Evolutionary conservation across 2,888 invertebrate species (phyloP).

Genomic region (Eristalinus aeneus): DNA sequence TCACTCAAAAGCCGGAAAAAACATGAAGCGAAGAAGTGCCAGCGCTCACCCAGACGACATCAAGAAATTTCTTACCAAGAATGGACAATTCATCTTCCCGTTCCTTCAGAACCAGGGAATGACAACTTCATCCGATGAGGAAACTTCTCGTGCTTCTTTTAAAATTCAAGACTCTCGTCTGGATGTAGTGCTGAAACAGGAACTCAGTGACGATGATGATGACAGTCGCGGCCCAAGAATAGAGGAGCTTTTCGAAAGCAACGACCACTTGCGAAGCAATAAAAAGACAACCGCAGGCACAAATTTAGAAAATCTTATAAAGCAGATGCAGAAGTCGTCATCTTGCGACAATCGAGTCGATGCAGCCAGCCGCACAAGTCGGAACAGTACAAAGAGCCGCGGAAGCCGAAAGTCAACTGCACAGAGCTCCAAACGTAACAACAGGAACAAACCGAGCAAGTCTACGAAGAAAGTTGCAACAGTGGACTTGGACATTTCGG

Average conservation of each 20-base stretch:
- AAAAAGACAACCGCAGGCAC: constrained; percentile 73
- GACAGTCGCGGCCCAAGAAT: constrained; percentile 73
- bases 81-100: constrained; percentile 79
- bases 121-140: constrained; percentile 80
- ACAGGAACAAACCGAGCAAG: constrained; percentile 64
- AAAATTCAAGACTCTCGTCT: constrained; percentile 80
- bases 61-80: constrained; percentile 77
- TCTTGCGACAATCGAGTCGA: constrained; percentile 62
- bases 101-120: constrained; percentile 80
- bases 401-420: constrained; percentile 78
- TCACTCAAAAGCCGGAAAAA: constrained; percentile 74
- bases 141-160: constrained; percentile 79
- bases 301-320: constrained; percentile 76
- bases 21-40: constrained; percentile 76
- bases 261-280: constrained; percentile 69
- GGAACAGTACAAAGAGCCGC: constrained; percentile 76
- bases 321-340: constrained; percentile 75
- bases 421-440: constrained; percentile 48
- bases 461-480: constrained; percentile 69
- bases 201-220: constrained; percentile 75
- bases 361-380: constrained; percentile 72
- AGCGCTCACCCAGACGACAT: constrained; percentile 78
- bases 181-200: constrained; percentile 78
- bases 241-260: constrained; percentile 72
- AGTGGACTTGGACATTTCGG: constrained; percentile 74